phyloP scores from a whole-genome alignment of 2,113 vertebrate genomes.

The Trematocara unimaculatum region DNA sequence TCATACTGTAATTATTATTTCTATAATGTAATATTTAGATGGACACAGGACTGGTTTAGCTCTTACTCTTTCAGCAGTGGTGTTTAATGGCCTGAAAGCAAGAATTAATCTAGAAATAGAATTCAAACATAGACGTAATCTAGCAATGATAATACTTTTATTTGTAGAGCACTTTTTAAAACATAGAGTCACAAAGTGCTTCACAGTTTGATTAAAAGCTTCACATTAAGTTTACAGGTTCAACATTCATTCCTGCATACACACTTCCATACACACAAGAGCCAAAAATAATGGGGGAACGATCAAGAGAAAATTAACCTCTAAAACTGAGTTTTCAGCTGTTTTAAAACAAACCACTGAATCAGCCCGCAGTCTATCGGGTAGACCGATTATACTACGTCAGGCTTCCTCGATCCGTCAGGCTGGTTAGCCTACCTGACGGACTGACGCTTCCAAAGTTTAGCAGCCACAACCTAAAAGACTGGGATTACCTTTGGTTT shows the following conservation, averaged over 20 bases:
- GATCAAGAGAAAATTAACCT: background rate
- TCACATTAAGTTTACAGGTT: background rate
- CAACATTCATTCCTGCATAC: background rate
- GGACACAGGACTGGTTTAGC: accelerated
- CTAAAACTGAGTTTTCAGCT: background rate
- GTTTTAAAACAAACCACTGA: background rate
- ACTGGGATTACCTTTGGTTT: background rate
- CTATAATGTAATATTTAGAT: background rate
- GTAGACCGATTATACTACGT: background rate
- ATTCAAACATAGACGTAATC: background rate
- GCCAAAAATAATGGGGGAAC: background rate
- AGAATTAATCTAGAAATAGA: background rate
- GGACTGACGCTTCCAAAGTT: accelerated
- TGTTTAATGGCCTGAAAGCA: background rate
- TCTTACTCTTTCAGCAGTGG: background rate
- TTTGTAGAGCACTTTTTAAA: background rate
- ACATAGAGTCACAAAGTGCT: background rate
- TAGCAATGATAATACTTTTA: accelerated
- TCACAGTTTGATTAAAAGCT: background rate
- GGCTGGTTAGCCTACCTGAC: accelerated
- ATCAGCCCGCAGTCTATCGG: accelerated
- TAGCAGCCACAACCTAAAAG: background rate
- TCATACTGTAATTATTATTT: background rate
- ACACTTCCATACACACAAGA: accelerated
- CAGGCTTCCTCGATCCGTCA: background rate